Evolutionary conservation across 1,140 invertebrate genomes (phyloP).

Genomic region (Bombus sibiricus): DNA sequence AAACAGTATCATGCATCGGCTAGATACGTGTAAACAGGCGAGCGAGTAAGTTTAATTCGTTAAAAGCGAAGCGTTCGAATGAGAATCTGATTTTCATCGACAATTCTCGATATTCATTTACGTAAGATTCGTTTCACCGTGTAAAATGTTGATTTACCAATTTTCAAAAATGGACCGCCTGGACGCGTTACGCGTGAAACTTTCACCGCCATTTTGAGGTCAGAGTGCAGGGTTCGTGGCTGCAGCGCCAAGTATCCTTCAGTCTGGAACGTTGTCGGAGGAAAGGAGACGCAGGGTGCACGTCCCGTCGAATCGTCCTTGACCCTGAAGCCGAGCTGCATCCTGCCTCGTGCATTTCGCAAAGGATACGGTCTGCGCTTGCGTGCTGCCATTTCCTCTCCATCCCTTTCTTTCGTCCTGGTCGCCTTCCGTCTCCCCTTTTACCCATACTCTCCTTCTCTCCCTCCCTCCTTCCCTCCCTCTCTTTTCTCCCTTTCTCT

Average conservation of each 20-base stretch:
- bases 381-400: constrained; percentile 25
- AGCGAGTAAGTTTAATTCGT: background rate
- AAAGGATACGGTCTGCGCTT: constrained; percentile 61
- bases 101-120: background rate
- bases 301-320: constrained; percentile 68
- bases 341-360: constrained; percentile 64
- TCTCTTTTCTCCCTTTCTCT: constrained; percentile 10
- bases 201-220: constrained; percentile 14
- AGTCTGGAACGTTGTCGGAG: constrained; percentile 28
- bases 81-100: no score
- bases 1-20: no score
- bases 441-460: background rate
- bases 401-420: constrained; percentile 23
- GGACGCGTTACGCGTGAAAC: background rate
- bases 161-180: background rate
- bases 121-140: background rate
- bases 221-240: constrained; percentile 30
- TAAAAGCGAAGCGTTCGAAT: no score
- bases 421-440: background rate
- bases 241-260: constrained; percentile 47
- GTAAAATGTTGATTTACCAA: background rate
- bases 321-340: constrained; percentile 67
- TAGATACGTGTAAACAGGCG: no score
- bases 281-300: constrained; percentile 50
- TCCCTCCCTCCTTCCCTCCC: background rate